Evolutionary conservation across 2,888 invertebrate genomes (phyloP).

Genomic region (Cylloceria caligata): DNA sequence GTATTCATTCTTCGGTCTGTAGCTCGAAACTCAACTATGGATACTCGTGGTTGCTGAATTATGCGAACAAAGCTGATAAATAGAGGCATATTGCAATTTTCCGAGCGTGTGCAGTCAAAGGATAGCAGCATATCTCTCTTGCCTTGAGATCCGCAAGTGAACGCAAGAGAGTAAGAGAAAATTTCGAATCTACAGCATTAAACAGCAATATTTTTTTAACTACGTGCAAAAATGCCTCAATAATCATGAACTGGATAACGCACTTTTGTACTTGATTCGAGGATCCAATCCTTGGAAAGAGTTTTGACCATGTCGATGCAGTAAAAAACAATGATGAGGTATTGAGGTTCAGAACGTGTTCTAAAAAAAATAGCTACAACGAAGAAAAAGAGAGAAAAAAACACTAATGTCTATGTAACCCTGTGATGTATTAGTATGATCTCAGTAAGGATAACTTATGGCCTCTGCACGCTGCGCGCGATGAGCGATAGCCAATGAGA

Average conservation of each 20-base stretch:
- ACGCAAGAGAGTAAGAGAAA: constrained; percentile 23
- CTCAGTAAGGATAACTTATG: constrained; percentile 84
- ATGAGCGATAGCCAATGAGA: too few relatives aligned
- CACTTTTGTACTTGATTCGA: background rate
- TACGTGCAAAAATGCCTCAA: constrained; percentile 12
- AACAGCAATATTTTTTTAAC: constrained; percentile 18
- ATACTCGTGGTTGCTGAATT: background rate
- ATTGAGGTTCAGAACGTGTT: constrained; percentile 35
- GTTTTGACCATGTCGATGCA: background rate
- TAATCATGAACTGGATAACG: constrained; percentile 12
- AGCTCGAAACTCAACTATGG: constrained; percentile 15
- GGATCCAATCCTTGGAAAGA: constrained; percentile 3
- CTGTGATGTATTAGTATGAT: constrained; percentile 85
- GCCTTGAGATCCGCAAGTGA: background rate
- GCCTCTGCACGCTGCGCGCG: too few relatives aligned
- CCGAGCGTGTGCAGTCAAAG: background rate
- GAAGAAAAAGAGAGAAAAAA: constrained; percentile 65
- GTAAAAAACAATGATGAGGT: background rate
- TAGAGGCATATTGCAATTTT: background rate
- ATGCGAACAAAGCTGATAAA: background rate
- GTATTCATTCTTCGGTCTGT: constrained; percentile 61
- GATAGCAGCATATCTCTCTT: background rate
- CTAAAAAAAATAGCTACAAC: constrained; percentile 64
- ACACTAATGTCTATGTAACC: constrained; percentile 83
- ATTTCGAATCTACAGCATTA: constrained; percentile 37